Percentiles rank a stretch among this genome's conserved stretches.
phyloP scores from a whole-genome alignment of 2,888 invertebrate species.

The Nemotelus nigrinus region DNA sequence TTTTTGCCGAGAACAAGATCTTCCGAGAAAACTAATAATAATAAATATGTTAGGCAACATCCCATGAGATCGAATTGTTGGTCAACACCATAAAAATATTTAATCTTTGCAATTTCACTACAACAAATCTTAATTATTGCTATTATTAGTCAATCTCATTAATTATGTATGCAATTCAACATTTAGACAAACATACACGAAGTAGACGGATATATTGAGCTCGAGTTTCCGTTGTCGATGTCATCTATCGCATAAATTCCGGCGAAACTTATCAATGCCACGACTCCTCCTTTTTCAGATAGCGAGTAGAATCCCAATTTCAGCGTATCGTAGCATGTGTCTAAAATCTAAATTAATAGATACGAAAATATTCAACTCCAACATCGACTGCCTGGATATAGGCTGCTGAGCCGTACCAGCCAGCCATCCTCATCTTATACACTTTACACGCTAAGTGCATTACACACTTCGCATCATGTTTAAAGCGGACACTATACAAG shows the following conservation, averaged over 20 bases:
- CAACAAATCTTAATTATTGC: no score
- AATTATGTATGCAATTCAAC: neutral
- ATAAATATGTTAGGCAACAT: no score
- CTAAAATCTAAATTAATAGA: slow-evolving; percentile 4
- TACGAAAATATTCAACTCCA: slow-evolving; percentile 20
- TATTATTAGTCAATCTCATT: neutral
- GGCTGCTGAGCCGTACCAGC: slow-evolving; percentile 1
- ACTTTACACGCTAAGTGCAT: slow-evolving; percentile 36
- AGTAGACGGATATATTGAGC: slow-evolving; percentile 14
- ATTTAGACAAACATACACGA: slow-evolving; percentile 14
- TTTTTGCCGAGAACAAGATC: no score
- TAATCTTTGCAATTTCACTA: no score
- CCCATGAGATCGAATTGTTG: no score
- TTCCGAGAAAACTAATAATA: no score
- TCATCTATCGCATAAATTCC: neutral
- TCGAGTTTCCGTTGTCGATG: slow-evolving; percentile 26
- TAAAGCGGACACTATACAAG: slow-evolving; percentile 14
- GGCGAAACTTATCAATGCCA: neutral
- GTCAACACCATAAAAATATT: no score
- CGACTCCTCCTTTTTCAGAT: slow-evolving; percentile 30
- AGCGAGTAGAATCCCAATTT: slow-evolving; percentile 7
- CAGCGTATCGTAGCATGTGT: neutral
- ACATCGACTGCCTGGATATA: neutral
- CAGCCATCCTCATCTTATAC: slow-evolving; percentile 11
- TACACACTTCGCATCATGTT: slow-evolving; percentile 27